Evolutionary conservation across 1,140 invertebrate genomes (phyloP), one percentile per base, ranked within the genome.

Genomic region (Mizuhopecten yessoensis): DNA sequence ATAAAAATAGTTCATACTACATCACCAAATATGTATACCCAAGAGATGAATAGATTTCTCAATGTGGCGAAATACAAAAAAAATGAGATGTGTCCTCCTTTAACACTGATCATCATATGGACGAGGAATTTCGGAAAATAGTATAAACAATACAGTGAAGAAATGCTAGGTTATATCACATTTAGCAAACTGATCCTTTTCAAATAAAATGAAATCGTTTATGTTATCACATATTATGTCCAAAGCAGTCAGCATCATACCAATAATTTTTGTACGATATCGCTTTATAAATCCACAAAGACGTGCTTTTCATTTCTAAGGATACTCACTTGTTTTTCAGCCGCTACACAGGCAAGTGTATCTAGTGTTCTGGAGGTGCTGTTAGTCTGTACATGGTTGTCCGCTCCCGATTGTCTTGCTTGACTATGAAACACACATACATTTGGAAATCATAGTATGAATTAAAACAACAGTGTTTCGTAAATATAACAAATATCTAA

Each of bases 261-360:
- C 36, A 39, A n/a, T n/a, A n/a, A n/a, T n/a, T n/a, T n/a, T n/a
- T n/a, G n/a, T n/a, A n/a, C n/a, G n/a, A n/a, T n/a, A n/a, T n/a
- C n/a, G n/a, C n/a, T n/a, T n/a, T n/a, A n/a, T n/a, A n/a, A n/a
- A n/a, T n/a, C n/a, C n/a, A n/a, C n/a, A n/a, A n/a, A n/a, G n/a
- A n/a, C n/a, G n/a, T n/a, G 13, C 36, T 39, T 39, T 39, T 39
- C 36, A 39, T 39, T 39, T 39, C 36, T 39, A 7, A 39, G 5
- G 5, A 23, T 34, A 89, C 86, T 33, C 88, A 92, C 92, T 90
- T 92, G 92, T 86, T 92, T 92, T n/a, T 92, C 92, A 33, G 91
- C 75, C 10, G 92, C 92, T 0, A 94, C 91, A 91, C 92, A 92
- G 15, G 92, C 91, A 34, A 94, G 86, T 0, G 92, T 93, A 42